These are phyloP conservation scores for Dysdera silvatica DNA, from an alignment of 1,140 invertebrate genomes.

Conservation along the genomic window DNA sequence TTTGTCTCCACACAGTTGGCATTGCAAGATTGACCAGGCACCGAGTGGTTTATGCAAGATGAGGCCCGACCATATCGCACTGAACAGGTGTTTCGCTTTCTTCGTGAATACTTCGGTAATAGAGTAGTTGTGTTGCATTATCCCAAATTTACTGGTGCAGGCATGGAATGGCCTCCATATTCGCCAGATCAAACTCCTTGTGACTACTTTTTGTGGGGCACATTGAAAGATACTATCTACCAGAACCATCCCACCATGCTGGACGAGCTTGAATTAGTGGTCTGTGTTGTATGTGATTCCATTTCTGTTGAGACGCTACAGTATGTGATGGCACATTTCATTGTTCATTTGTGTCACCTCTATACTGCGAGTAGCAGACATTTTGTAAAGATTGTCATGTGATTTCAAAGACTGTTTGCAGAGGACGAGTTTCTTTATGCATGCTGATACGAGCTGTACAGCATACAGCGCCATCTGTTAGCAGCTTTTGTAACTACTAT, in stretches of 20 bases:
- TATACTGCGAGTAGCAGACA: neutral
- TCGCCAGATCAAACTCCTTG: too few species aligned
- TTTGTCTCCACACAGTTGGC: neutral
- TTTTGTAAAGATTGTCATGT: neutral
- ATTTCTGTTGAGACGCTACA: neutral
- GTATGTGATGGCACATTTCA: neutral
- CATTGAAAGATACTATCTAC: too few species aligned
- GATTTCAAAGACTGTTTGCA: neutral
- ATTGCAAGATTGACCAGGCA: neutral
- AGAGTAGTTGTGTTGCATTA: too few species aligned
- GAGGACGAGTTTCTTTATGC: neutral
- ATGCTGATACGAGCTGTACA: neutral
- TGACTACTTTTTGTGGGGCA: too few species aligned
- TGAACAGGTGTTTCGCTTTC: neutral
- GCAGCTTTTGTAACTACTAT: neutral
- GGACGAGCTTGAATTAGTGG: neutral
- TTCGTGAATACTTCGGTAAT: neutral
- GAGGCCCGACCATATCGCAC: conserved; percentile 1
- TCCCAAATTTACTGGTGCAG: too few species aligned
- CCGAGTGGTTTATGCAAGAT: conserved; percentile 16
- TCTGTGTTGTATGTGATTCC: neutral
- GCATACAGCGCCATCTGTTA: neutral
- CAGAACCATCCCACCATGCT: neutral
- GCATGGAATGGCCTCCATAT: too few species aligned
- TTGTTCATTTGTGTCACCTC: neutral